Evolutionary conservation across 2,888 invertebrate genomes (phyloP).

Genomic region (Drosophila pegasa): DNA sequence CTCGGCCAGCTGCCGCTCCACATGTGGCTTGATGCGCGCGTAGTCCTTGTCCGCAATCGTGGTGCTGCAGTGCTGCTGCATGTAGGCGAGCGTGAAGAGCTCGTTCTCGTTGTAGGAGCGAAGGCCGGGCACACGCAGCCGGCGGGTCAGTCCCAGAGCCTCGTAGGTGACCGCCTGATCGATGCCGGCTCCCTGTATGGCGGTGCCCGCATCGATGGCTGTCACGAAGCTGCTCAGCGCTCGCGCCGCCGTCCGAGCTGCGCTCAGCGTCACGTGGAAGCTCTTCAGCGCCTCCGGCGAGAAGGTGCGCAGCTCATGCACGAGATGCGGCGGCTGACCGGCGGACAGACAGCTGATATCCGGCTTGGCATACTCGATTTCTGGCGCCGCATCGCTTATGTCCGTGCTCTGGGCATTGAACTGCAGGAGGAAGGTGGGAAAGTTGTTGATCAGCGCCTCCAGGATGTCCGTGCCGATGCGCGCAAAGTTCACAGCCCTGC

Average conservation of each 20-base stretch:
- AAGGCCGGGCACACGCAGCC: constrained; percentile 81
- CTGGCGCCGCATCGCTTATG: constrained; percentile 54
- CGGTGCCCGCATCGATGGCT: constrained; percentile 78
- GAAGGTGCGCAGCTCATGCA: constrained; percentile 63
- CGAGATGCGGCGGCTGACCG: constrained; percentile 59
- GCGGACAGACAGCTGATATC: constrained; percentile 73
- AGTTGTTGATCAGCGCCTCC: constrained; percentile 81
- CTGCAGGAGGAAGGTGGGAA: constrained; percentile 80
- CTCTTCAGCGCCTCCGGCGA: constrained; percentile 75
- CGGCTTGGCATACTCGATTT: constrained; percentile 72
- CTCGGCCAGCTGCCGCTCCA: constrained; percentile 83
- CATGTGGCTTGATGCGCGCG: constrained; percentile 83
- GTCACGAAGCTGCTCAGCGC: constrained; percentile 80
- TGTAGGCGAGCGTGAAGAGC: constrained; percentile 82
- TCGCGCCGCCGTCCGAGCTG: constrained; percentile 80
- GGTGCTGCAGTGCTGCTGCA: constrained; percentile 84
- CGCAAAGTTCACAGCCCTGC: constrained; percentile 83
- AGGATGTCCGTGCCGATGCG: constrained; percentile 83
- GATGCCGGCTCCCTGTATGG: constrained; percentile 81
- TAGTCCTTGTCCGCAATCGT: constrained; percentile 83
- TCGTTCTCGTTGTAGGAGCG: constrained; percentile 83
- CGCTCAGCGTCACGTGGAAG: constrained; percentile 82
- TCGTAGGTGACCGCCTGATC: constrained; percentile 81
- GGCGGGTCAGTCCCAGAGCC: constrained; percentile 75
- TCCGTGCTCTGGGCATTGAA: constrained; percentile 77